phyloP scores from a whole-genome alignment of 1,140 invertebrate genomes.

The Apis dorsata region DNA sequence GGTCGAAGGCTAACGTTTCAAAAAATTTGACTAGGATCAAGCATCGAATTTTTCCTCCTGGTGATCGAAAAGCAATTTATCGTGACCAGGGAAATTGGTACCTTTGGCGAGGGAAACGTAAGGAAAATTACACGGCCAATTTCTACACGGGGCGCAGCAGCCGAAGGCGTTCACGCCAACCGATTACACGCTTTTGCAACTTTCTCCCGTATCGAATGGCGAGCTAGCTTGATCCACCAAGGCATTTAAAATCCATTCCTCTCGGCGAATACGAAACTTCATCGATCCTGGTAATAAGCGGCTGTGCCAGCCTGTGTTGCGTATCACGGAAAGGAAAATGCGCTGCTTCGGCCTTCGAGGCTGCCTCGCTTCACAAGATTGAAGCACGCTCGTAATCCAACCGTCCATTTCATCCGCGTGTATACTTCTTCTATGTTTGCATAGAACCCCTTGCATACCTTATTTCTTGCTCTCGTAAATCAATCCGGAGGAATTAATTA shows the following conservation, averaged over 20 bases:
- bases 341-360: background rate
- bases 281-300: conserved; percentile 8
- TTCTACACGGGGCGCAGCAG: background rate
- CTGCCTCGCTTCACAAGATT: background rate
- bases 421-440: background rate
- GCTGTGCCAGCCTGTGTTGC: background rate
- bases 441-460: background rate
- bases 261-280: background rate
- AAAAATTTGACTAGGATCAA: background rate
- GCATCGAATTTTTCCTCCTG: background rate
- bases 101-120: background rate
- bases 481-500: background rate
- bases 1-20: background rate
- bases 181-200: conserved; percentile 27
- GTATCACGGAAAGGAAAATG: conserved; percentile 5
- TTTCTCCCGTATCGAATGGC: conserved; percentile 1
- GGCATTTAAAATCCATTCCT: background rate
- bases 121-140: conserved; percentile 3
- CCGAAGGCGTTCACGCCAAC: background rate
- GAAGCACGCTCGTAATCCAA: background rate
- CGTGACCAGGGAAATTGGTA: background rate
- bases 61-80: background rate
- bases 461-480: background rate
- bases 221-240: background rate
- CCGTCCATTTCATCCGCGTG: background rate